Percentiles rank a stretch among this genome's conserved stretches.
Evolutionary conservation across 2,113 vertebrate species (phyloP).

Genomic region (Equus przewalskii): DNA sequence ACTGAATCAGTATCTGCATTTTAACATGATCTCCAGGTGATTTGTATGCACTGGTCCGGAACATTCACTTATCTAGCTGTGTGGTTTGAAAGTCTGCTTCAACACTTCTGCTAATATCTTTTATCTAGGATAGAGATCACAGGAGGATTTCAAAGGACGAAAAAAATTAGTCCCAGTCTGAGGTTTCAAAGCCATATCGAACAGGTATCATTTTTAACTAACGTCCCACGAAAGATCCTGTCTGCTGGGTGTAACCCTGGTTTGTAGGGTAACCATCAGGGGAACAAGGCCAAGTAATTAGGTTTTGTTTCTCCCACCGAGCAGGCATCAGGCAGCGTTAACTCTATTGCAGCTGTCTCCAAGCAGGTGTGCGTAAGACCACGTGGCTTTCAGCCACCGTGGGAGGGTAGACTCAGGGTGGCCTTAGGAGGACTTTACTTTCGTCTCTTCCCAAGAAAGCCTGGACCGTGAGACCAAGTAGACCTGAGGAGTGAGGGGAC

Average conservation of each 20-base stretch:
- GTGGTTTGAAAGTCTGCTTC: neutral
- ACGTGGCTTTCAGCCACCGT: neutral
- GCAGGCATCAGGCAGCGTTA: neutral
- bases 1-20: neutral
- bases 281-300: neutral
- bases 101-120: neutral
- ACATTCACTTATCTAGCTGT: neutral
- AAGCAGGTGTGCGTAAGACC: neutral
- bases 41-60: too few relatives aligned
- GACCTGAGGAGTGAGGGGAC: neutral
- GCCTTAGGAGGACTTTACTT: neutral
- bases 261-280: neutral
- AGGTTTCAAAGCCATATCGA: neutral
- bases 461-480: fast-evolving
- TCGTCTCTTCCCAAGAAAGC: neutral
- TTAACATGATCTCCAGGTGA: neutral
- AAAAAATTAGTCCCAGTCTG: neutral
- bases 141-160: slow-evolving; percentile 26
- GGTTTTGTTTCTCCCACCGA: neutral
- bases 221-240: neutral
- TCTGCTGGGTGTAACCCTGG: neutral
- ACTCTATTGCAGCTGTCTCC: neutral
- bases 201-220: neutral
- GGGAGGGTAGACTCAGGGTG: neutral
- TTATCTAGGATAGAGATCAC: slow-evolving; percentile 6